Evolutionary conservation across 2,888 invertebrate species (phyloP).

Genomic region (Germaria angustata): DNA sequence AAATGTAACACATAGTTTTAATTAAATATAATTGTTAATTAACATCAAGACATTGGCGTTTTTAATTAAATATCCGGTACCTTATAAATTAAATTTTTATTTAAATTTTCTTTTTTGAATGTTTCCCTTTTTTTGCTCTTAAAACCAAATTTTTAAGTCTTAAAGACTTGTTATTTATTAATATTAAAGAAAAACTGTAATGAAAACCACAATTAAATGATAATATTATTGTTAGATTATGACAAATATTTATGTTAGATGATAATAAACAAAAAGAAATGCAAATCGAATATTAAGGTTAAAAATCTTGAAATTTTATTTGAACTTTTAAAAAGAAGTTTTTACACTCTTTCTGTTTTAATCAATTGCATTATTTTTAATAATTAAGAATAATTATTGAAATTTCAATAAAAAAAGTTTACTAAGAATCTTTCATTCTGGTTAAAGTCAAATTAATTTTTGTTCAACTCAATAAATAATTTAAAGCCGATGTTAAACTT

Average conservation of each 20-base stretch:
- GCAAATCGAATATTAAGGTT: slow-evolving; percentile 59
- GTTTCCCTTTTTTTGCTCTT: not conserved
- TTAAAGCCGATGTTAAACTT: too few relatives aligned
- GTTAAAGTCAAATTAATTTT: not conserved
- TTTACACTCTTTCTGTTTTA: slow-evolving; percentile 55
- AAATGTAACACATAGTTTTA: slow-evolving; percentile 25
- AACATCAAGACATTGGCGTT: slow-evolving; percentile 19
- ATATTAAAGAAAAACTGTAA: not conserved
- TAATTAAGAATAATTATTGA: slow-evolving; percentile 45
- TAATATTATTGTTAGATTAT: slow-evolving; percentile 62
- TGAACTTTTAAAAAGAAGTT: slow-evolving; percentile 41
- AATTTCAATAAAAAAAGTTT: slow-evolving; percentile 33
- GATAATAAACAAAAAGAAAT: not conserved
- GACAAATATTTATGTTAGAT: slow-evolving; percentile 49
- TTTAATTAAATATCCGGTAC: slow-evolving; percentile 43
- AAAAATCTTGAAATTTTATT: slow-evolving; percentile 59
- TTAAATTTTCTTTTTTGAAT: not conserved
- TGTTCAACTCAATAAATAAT: slow-evolving; percentile 26
- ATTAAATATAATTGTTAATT: slow-evolving; percentile 48
- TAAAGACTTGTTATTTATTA: slow-evolving; percentile 57
- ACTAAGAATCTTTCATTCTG: not conserved
- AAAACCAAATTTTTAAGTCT: slow-evolving; percentile 47
- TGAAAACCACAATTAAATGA: slow-evolving; percentile 30
- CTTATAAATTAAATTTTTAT: slow-evolving; percentile 9
- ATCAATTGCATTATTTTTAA: slow-evolving; percentile 41